These are phyloP conservation scores for Fregetta grallaria DNA, from an alignment of 2,113 vertebrate genomes.

Conservation along the genomic window DNA sequence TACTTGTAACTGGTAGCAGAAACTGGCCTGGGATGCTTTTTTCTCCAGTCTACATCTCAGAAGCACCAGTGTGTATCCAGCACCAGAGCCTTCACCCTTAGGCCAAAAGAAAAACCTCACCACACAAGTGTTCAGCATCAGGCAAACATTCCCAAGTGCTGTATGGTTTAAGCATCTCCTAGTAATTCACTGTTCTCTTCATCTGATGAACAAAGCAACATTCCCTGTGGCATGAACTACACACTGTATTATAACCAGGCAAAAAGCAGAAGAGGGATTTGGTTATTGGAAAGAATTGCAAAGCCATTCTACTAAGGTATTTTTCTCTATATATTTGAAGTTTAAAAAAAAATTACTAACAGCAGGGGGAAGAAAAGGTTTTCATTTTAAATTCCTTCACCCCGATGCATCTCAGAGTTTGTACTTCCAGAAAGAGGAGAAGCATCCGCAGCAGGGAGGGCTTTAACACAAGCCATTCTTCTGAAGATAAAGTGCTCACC, in stretches of 20 bases:
- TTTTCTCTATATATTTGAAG: not conserved
- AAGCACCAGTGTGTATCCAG: not conserved
- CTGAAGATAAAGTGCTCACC: accelerated
- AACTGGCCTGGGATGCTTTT: not conserved
- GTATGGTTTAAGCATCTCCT: not conserved
- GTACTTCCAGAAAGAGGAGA: not conserved
- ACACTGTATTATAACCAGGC: not conserved
- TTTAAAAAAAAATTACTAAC: not conserved
- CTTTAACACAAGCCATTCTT: not conserved
- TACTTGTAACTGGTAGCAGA: not conserved
- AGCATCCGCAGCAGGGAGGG: not conserved
- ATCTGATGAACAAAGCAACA: not conserved
- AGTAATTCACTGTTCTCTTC: not conserved
- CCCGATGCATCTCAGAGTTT: not conserved
- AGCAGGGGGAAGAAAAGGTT: not conserved
- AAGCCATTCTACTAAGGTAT: not conserved
- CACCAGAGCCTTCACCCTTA: not conserved
- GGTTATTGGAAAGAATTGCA: not conserved
- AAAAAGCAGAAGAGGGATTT: not conserved
- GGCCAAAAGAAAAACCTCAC: not conserved
- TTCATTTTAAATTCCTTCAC: not conserved
- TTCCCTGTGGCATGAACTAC: not conserved
- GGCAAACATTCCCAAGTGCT: not conserved
- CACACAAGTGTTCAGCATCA: not conserved
- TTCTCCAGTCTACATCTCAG: not conserved